Percentiles rank a stretch among this genome's conserved stretches.
phyloP scores from a whole-genome alignment of 2,797 vertebrate species.

The Neostethus bicornis region DNA sequence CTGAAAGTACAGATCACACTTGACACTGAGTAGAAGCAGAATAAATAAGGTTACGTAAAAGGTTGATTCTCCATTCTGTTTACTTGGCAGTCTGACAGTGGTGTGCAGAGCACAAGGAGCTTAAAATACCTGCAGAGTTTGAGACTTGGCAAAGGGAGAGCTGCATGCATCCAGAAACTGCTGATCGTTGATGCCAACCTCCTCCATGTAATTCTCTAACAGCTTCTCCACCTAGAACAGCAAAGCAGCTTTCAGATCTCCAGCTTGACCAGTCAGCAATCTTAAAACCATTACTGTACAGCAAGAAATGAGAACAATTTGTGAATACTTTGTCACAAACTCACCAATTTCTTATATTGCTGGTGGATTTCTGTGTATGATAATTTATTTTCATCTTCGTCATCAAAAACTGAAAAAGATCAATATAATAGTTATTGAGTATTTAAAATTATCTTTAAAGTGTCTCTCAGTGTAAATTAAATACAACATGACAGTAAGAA shows the following conservation, averaged over 20 bases:
- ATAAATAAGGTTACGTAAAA: slow-evolving; percentile 31
- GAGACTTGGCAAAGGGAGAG: slow-evolving; percentile 90
- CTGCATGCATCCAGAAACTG: slow-evolving; percentile 93
- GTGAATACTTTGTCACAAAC: slow-evolving; percentile 42
- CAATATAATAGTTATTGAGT: neutral
- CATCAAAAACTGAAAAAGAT: slow-evolving; percentile 89
- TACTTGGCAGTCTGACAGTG: slow-evolving; percentile 31
- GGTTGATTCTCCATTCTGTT: slow-evolving; percentile 29
- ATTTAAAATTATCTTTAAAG: neutral
- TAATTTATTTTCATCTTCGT: slow-evolving; percentile 97
- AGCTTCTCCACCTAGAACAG: slow-evolving; percentile 90
- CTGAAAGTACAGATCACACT: neutral
- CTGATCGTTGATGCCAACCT: slow-evolving; percentile 96
- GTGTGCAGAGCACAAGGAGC: slow-evolving; percentile 21
- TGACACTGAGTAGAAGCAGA: slow-evolving; percentile 8
- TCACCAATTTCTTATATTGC: slow-evolving; percentile 96
- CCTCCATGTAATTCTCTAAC: slow-evolving; percentile 91
- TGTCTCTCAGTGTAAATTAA: too few relatives aligned
- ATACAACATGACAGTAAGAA: neutral
- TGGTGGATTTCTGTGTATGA: slow-evolving; percentile 97
- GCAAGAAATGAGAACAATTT: neutral
- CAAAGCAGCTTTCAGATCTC: slow-evolving; percentile 46
- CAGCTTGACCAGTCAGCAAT: slow-evolving; percentile 35
- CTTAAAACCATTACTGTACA: slow-evolving; percentile 8
- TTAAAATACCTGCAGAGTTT: slow-evolving; percentile 86